These are phyloP conservation scores for Criorhina ranunculi DNA, from an alignment of 2,888 invertebrate genomes.

Conservation along the genomic window DNA sequence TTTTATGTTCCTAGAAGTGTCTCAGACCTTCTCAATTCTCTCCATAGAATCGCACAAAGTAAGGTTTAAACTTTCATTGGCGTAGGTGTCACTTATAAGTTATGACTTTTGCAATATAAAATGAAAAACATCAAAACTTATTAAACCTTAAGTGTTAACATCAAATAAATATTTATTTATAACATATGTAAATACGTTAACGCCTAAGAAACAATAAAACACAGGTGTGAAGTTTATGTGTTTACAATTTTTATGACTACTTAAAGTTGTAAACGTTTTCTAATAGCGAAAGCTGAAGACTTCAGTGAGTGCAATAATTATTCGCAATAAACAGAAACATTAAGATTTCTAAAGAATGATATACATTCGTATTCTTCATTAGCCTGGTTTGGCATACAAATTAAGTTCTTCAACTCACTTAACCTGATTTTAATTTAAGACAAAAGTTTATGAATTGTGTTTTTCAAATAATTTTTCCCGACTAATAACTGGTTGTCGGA, in stretches of 20 bases:
- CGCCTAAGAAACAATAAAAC: not conserved
- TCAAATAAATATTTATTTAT: not conserved
- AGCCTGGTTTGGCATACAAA: not conserved
- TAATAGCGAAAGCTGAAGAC: slow-evolving; percentile 16
- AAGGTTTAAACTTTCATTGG: too few relatives aligned
- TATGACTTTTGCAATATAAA: not conserved
- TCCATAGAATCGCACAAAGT: too few relatives aligned
- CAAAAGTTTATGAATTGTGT: too few relatives aligned
- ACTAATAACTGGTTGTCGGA: too few relatives aligned
- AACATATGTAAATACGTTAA: too few relatives aligned
- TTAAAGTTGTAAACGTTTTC: slow-evolving; percentile 4
- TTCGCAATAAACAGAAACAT: not conserved
- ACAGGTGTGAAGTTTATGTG: not conserved
- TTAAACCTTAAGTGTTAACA: not conserved
- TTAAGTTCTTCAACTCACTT: too few relatives aligned
- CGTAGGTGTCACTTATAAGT: too few relatives aligned
- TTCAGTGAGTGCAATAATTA: not conserved
- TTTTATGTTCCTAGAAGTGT: too few relatives aligned
- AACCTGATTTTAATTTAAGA: too few relatives aligned
- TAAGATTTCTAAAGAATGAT: not conserved
- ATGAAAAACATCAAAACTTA: not conserved
- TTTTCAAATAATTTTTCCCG: too few relatives aligned
- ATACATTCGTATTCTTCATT: not conserved
- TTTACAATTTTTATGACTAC: slow-evolving; percentile 15
- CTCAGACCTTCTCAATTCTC: too few relatives aligned